phyloP scores from a whole-genome alignment of 1,140 invertebrate species.

The Samia ricini region DNA sequence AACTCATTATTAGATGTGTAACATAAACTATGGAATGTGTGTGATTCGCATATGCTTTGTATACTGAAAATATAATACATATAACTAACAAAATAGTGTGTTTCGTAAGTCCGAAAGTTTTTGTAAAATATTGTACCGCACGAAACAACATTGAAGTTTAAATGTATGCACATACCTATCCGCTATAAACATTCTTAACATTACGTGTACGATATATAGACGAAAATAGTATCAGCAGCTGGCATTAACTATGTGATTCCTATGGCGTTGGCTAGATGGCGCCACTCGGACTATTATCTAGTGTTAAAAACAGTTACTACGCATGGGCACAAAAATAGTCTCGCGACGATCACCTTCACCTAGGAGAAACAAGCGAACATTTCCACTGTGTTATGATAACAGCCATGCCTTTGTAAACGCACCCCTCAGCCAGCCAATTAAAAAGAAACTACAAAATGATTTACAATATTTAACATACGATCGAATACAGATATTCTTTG shows the following conservation, averaged over 20 bases:
- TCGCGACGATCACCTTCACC: slow-evolving; percentile 68
- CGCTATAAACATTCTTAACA: slow-evolving; percentile 7
- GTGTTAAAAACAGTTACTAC: slow-evolving; percentile 37
- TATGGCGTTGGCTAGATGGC: slow-evolving; percentile 62
- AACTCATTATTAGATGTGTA: background rate
- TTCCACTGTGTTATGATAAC: slow-evolving; percentile 37
- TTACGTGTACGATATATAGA: slow-evolving; percentile 14
- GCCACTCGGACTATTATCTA: slow-evolving; percentile 36
- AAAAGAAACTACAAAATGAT: background rate
- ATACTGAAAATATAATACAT: background rate
- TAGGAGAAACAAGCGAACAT: slow-evolving; percentile 50
- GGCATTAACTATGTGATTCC: slow-evolving; percentile 47
- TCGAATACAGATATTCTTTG: background rate
- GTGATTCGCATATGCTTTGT: background rate
- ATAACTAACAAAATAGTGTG: background rate
- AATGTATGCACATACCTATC: background rate
- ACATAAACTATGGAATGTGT: background rate
- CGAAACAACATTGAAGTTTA: background rate
- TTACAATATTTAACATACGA: background rate
- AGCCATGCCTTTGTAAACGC: slow-evolving; percentile 9
- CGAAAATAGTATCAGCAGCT: slow-evolving; percentile 67
- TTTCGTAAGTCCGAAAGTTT: background rate
- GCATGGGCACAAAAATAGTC: slow-evolving; percentile 68
- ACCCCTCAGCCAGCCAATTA: background rate
- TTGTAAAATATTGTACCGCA: background rate